These are phyloP conservation scores for Panopea generosa DNA, from an alignment of 2,888 invertebrate genomes.

Conservation along the genomic window DNA sequence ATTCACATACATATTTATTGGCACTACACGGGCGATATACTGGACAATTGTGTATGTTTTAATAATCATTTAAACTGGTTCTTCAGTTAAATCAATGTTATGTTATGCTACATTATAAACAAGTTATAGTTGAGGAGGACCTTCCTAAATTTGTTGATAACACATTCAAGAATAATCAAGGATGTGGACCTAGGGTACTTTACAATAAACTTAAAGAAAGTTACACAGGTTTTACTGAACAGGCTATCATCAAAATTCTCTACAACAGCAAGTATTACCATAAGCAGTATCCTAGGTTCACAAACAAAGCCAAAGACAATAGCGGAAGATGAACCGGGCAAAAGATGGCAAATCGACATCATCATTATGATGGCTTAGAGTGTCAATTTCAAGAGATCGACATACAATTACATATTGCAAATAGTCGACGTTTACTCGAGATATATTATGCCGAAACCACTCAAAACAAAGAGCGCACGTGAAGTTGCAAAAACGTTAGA, in stretches of 20 bases:
- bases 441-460: conserved; percentile 24
- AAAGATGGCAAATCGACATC: conserved; percentile 30
- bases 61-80: too few relatives aligned
- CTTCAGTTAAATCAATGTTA: too few relatives aligned
- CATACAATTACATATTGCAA: conserved; percentile 15
- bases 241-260: conserved; percentile 13
- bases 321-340: not conserved
- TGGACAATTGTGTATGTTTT: too few relatives aligned
- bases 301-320: conserved; percentile 8
- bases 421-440: conserved; percentile 14
- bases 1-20: too few relatives aligned
- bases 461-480: not conserved
- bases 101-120: too few relatives aligned
- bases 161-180: conserved; percentile 15
- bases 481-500: conserved; percentile 13
- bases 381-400: not conserved
- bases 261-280: conserved; percentile 12
- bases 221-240: conserved; percentile 28
- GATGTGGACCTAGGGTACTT: conserved; percentile 20
- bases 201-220: conserved; percentile 31
- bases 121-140: conserved; percentile 15
- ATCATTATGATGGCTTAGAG: conserved; percentile 13
- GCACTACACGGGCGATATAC: too few relatives aligned
- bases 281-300: conserved; percentile 24
- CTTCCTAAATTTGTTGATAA: conserved; percentile 10